phyloP scores from a whole-genome alignment of 2,797 vertebrate genomes.

The Gambusia yucatana region DNA sequence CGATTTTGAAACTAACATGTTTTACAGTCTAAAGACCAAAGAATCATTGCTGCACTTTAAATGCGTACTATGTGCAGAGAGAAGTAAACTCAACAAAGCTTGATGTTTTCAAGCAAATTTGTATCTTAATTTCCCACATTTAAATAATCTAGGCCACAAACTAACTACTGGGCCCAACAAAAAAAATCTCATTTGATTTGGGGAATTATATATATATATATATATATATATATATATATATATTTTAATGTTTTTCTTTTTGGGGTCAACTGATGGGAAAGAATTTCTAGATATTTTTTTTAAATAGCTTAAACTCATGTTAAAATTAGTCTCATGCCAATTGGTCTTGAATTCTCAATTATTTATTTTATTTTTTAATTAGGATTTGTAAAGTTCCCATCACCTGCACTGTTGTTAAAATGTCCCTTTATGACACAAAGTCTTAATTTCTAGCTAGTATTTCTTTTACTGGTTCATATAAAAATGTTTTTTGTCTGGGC shows the following conservation, averaged over 20 bases:
- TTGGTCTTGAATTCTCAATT: neutral
- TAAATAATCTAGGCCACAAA: neutral
- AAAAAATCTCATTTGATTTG: neutral
- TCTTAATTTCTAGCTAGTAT: neutral
- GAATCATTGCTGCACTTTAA: neutral
- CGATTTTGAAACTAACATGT: neutral
- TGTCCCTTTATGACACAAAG: neutral
- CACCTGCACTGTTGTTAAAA: neutral
- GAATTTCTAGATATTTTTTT: neutral
- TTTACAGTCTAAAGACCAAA: neutral
- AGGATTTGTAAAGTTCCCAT: neutral
- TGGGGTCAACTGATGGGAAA: neutral
- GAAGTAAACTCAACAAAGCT: neutral
- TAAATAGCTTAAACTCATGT: neutral
- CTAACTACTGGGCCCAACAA: neutral
- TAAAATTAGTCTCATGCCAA: no score
- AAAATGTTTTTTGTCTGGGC: no score
- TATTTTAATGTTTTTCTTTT: neutral
- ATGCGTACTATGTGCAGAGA: neutral
- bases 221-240: no score
- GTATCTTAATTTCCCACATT: neutral
- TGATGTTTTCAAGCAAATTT: neutral
- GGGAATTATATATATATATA: no score
- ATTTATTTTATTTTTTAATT: neutral
- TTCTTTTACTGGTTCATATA: neutral